These are phyloP conservation scores for Ophion ventricosus DNA, from an alignment of 2,888 invertebrate genomes.

Conservation along the genomic window DNA sequence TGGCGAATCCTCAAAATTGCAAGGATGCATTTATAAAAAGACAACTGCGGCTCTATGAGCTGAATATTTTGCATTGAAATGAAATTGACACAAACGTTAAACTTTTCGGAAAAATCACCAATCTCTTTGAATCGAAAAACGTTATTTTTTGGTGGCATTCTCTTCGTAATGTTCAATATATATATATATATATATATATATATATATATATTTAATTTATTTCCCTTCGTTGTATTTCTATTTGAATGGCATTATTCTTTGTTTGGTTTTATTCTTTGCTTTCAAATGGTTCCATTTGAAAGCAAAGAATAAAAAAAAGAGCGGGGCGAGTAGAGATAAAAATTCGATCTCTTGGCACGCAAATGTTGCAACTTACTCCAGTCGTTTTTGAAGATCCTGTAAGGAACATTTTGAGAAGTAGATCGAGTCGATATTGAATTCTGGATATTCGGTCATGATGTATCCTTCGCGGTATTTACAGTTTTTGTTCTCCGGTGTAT, in stretches of 20 bases:
- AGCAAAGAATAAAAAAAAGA: not conserved
- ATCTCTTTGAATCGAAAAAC: not conserved
- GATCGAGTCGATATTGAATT: not conserved
- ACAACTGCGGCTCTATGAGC: not conserved
- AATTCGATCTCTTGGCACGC: not conserved
- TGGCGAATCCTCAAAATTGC: not conserved
- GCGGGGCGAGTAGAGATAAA: too few species aligned
- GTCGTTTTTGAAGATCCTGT: not conserved
- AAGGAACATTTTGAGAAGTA: not conserved
- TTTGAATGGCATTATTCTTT: not conserved
- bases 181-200: too few species aligned
- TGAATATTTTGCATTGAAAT: not conserved
- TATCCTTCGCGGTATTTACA: not conserved
- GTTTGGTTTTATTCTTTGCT: too few species aligned
- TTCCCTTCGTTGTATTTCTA: not conserved
- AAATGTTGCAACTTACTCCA: not conserved
- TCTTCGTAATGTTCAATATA: too few species aligned
- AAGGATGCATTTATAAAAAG: not conserved
- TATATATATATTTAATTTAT: too few species aligned
- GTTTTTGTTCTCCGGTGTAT: not conserved
- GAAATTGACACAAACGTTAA: too few species aligned
- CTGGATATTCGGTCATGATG: not conserved
- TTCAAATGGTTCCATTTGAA: too few species aligned
- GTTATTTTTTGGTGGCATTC: too few species aligned
- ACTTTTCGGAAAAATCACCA: not conserved